Conservation (phyloP, 2,888 invertebrate species). For the Papilio protenor region DNA sequence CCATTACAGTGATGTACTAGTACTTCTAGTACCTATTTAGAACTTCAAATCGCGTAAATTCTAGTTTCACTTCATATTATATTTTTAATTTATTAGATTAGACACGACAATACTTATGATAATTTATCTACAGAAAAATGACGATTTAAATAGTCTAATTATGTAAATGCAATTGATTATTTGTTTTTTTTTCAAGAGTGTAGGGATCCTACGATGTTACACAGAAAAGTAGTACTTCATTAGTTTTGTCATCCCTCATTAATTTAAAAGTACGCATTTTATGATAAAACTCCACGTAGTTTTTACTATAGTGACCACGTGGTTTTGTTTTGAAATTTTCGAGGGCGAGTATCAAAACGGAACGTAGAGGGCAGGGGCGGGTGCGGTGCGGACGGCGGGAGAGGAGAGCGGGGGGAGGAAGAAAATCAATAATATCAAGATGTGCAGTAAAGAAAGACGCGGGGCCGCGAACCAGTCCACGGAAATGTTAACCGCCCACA, state of each 20-base stretch:
- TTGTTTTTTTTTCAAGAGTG: not conserved
- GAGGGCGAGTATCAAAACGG: constrained; percentile 52
- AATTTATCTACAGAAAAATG: not conserved
- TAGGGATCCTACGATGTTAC: too few relatives aligned
- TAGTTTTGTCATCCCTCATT: not conserved
- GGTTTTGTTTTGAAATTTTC: constrained; percentile 60
- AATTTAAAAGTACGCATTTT: not conserved
- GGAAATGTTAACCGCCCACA: constrained; percentile 32
- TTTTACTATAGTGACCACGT: constrained; percentile 54
- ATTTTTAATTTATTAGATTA: not conserved
- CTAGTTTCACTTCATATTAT: not conserved
- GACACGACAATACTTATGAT: not conserved
- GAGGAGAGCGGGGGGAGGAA: constrained; percentile 59
- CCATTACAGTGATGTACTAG: constrained; percentile 26
- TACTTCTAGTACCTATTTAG: not conserved
- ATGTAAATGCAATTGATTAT: not conserved
- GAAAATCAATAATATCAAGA: constrained; percentile 67
- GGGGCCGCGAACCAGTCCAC: constrained; percentile 36
- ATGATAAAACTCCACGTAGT: constrained; percentile 41
- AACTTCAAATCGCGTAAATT: constrained; percentile 2
- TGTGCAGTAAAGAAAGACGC: constrained; percentile 49
- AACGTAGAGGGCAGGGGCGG: constrained; percentile 49
- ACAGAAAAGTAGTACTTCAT: not conserved
- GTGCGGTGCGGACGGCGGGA: constrained; percentile 44
- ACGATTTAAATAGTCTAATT: not conserved